Conservation (phyloP, 2,113 vertebrate species). For the Plectropomus leopardus region DNA sequence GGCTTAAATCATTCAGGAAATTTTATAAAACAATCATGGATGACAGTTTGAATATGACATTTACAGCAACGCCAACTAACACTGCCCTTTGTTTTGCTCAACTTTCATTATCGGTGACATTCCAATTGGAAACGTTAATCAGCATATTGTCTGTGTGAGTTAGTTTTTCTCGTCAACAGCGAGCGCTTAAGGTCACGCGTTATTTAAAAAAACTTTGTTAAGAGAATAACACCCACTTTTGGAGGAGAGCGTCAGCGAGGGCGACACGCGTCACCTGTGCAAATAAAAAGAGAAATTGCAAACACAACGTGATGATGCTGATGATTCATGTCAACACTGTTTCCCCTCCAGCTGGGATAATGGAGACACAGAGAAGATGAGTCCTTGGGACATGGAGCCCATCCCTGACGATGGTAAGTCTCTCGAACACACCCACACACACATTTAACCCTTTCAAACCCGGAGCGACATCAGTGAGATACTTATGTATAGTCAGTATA, state of each 20-base stretch:
- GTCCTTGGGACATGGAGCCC: constrained; percentile 99
- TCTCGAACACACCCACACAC: neutral
- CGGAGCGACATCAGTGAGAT: too few relatives aligned
- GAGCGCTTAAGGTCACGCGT: neutral
- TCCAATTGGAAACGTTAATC: constrained; percentile 24
- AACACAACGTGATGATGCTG: constrained; percentile 14
- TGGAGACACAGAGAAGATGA: constrained; percentile 99
- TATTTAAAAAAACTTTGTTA: constrained; percentile 25
- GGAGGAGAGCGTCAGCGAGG: neutral
- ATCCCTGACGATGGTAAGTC: constrained; percentile 95
- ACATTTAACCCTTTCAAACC: too few relatives aligned
- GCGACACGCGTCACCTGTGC: neutral
- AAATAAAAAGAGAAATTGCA: neutral
- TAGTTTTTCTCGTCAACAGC: neutral
- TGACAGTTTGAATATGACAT: constrained; percentile 17
- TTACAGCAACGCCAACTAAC: neutral
- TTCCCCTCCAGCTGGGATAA: constrained; percentile 94
- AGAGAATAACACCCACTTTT: constrained; percentile 6
- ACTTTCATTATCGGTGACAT: constrained; percentile 1
- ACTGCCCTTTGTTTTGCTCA: neutral
- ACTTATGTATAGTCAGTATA: too few relatives aligned
- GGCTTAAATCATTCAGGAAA: neutral
- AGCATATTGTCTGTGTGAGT: constrained; percentile 15
- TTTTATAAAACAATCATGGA: neutral
- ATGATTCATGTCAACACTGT: constrained; percentile 29